phyloP scores from a whole-genome alignment of 2,113 vertebrate genomes.

The Sapayoa aenigma region DNA sequence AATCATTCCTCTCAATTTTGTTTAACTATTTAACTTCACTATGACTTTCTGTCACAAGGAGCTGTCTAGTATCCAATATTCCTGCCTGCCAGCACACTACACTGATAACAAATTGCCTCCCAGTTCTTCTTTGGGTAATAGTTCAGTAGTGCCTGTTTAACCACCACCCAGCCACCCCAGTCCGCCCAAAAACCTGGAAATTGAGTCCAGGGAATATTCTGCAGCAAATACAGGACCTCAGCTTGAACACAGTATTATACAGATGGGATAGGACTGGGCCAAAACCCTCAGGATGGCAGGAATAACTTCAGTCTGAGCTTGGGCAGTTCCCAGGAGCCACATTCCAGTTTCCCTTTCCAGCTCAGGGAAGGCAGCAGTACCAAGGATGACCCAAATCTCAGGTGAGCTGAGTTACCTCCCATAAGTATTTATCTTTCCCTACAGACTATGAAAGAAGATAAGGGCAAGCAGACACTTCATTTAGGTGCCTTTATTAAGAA shows the following conservation, averaged over 20 bases:
- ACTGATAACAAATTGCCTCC: neutral
- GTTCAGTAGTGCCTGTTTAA: neutral
- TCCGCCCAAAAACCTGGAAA: neutral
- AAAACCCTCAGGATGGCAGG: neutral
- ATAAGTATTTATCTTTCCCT: neutral
- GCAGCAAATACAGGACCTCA: neutral
- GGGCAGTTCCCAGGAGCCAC: neutral
- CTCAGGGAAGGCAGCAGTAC: neutral
- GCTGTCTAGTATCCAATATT: neutral
- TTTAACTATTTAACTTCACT: neutral
- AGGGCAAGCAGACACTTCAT: constrained; percentile 6
- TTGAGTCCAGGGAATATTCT: neutral
- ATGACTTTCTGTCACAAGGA: neutral
- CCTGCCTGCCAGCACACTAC: neutral
- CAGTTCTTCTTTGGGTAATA: neutral
- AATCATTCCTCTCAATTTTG: neutral
- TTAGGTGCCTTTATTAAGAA: constrained; percentile 17
- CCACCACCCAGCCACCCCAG: neutral
- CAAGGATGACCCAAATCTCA: neutral
- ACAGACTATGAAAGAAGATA: neutral
- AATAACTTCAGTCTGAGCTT: neutral
- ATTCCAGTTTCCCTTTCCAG: neutral
- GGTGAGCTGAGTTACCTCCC: neutral
- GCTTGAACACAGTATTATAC: neutral
- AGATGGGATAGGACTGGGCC: neutral